These are phyloP conservation scores for Gymnoscopelus braueri DNA, from an alignment of 2,797 vertebrate species.

Conservation along the genomic window DNA sequence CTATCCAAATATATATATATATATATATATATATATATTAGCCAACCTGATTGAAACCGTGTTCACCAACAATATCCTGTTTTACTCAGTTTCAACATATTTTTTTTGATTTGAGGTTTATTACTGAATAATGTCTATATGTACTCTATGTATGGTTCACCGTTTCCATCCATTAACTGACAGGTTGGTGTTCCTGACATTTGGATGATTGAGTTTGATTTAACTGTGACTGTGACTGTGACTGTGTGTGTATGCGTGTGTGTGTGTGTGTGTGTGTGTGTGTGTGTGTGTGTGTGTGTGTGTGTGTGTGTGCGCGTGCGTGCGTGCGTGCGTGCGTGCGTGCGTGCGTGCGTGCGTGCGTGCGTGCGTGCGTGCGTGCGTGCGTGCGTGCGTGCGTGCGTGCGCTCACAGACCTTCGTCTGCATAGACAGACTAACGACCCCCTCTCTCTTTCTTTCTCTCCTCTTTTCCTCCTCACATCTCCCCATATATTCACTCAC, in stretches of 20 bases:
- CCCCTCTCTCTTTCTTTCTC: conserved; percentile 2
- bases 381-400: background rate
- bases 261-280: background rate
- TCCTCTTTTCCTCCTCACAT: background rate
- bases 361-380: conserved; percentile 1
- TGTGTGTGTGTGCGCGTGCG: conserved; percentile 9
- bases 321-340: background rate
- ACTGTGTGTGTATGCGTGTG: background rate
- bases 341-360: background rate
- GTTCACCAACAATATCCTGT: too few relatives aligned
- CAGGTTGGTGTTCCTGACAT: too few relatives aligned
- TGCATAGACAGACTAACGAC: too few relatives aligned
- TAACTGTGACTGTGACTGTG: background rate
- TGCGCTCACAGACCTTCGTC: background rate
- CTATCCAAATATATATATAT: too few relatives aligned
- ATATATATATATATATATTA: too few relatives aligned
- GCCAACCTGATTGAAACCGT: too few relatives aligned
- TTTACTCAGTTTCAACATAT: too few relatives aligned
- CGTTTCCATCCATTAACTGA: too few relatives aligned
- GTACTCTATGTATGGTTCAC: too few relatives aligned
- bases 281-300: conserved; percentile 6
- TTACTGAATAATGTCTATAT: too few relatives aligned
- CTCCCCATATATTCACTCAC: conserved; percentile 16
- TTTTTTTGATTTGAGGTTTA: too few relatives aligned
- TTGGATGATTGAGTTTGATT: too few relatives aligned